Conservation (phyloP, 2,113 vertebrate species). For the Tachycineta bicolor region DNA sequence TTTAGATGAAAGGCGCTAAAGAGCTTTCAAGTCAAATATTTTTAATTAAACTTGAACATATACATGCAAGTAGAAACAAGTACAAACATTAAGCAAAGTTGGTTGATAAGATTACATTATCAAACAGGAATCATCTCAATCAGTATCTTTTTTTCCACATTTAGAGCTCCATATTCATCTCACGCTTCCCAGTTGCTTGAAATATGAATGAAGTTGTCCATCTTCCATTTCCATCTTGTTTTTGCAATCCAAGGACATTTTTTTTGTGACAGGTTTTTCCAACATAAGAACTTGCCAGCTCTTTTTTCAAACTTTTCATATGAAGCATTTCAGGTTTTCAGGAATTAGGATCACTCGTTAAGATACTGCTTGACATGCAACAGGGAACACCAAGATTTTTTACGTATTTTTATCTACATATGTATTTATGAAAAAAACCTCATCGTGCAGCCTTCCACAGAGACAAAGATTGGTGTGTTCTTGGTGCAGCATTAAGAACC, state of each 20-base stretch:
- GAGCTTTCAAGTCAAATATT: conserved; percentile 54
- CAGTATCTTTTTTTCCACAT: neutral
- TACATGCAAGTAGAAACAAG: conserved; percentile 36
- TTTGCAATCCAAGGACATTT: neutral
- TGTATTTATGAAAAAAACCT: neutral
- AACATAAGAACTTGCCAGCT: neutral
- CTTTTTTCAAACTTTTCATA: conserved; percentile 8
- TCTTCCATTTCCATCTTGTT: neutral
- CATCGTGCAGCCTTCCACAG: conserved; percentile 32
- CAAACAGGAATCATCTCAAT: neutral
- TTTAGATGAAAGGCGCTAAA: conserved; percentile 57
- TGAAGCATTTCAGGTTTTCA: neutral
- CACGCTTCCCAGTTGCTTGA: neutral
- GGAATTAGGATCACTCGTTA: neutral
- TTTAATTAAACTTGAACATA: conserved; percentile 67
- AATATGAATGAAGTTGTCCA: neutral
- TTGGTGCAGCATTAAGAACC: conserved; percentile 48
- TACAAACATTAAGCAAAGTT: conserved; percentile 44
- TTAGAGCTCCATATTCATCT: neutral
- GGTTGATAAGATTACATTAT: conserved; percentile 19
- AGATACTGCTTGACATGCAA: neutral
- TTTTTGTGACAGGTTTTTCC: neutral
- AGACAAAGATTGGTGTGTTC: conserved; percentile 26
- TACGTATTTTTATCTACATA: neutral
- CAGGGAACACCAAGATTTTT: neutral